Evolutionary conservation across 2,888 invertebrate genomes (phyloP).

Genomic region (Athripsodes cinereus): DNA sequence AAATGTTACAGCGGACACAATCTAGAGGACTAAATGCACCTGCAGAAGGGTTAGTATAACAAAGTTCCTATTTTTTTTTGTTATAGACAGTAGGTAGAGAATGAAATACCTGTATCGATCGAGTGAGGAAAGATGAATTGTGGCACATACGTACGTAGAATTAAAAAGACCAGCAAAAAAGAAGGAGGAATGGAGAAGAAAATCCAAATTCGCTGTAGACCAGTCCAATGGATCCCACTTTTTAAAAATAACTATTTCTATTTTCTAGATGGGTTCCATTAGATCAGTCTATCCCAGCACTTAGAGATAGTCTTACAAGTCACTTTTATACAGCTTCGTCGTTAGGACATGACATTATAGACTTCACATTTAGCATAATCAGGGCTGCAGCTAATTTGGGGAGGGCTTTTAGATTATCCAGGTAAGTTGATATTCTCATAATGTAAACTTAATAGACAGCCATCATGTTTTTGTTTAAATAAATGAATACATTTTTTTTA

Average conservation of each 20-base stretch:
- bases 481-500: no score
- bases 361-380: conserved; percentile 50
- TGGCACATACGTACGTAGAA: no score
- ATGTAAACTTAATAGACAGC: no score
- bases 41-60: background rate
- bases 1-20: conserved; percentile 32
- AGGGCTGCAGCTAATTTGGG: conserved; percentile 52
- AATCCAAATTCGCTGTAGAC: no score
- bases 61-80: background rate
- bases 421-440: no score
- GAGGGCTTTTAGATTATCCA: conserved; percentile 50
- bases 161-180: no score
- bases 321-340: conserved; percentile 39
- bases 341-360: conserved; percentile 44
- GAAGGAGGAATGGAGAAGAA: no score
- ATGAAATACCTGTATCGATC: no score
- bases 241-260: no score
- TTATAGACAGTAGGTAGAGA: background rate
- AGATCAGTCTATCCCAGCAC: background rate
- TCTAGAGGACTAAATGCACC: background rate
- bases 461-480: no score
- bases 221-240: no score
- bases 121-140: no score
- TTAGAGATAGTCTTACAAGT: conserved; percentile 9
- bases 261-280: background rate